Conservation (phyloP, 2,888 invertebrate genomes). For the Mamestra brassicae region DNA sequence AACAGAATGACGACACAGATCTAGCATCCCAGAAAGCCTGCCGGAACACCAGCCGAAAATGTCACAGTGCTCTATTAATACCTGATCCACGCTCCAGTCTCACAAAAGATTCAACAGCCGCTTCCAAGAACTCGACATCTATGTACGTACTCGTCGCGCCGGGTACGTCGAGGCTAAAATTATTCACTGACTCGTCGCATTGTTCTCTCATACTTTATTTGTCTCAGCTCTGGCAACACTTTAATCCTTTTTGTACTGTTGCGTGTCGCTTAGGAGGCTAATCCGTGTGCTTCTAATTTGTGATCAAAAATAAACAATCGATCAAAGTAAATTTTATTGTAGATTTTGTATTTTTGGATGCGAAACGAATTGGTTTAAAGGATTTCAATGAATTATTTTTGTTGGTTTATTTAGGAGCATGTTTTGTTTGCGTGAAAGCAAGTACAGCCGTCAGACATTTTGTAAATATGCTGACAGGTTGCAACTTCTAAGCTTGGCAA, state of each 20-base stretch:
- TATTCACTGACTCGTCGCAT: constrained; percentile 88
- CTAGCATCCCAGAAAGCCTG: neutral
- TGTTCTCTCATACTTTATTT: constrained; percentile 90
- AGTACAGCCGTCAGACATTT: neutral
- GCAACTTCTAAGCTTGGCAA: neutral
- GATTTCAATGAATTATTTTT: constrained; percentile 54
- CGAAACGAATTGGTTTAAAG: constrained; percentile 54
- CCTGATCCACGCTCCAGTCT: constrained; percentile 13
- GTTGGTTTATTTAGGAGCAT: neutral
- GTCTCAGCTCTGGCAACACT: constrained; percentile 73
- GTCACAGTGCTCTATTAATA: constrained; percentile 23
- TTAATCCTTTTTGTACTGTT: constrained; percentile 82
- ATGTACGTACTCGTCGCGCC: constrained; percentile 74
- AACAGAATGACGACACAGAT: neutral
- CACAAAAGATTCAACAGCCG: constrained; percentile 9
- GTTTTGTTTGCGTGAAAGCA: constrained; percentile 5
- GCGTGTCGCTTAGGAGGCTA: constrained; percentile 82
- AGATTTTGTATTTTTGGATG: constrained; percentile 59
- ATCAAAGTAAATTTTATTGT: constrained; percentile 73
- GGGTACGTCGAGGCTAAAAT: constrained; percentile 86
- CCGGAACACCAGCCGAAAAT: neutral
- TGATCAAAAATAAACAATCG: constrained; percentile 81
- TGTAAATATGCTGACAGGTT: neutral
- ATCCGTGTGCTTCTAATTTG: constrained; percentile 85
- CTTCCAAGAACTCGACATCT: constrained; percentile 70